Percentiles rank a stretch among this genome's conserved stretches.
Evolutionary conservation across 2,797 vertebrate species (phyloP).

Genomic region (Tenualosa thibaudeaui): DNA sequence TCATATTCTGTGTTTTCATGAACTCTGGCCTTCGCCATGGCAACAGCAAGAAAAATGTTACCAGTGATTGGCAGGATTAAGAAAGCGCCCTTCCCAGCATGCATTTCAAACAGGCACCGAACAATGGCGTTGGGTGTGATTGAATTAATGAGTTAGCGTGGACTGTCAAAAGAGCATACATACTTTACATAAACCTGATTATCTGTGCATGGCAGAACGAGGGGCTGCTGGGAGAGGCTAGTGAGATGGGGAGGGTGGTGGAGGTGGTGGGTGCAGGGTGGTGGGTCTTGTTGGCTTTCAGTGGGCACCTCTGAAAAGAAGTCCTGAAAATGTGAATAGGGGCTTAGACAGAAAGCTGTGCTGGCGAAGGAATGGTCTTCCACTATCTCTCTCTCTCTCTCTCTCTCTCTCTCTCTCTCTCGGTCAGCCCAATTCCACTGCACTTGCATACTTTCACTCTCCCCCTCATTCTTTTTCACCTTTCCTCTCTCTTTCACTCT

Average conservation of each 20-base stretch:
- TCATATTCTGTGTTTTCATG: constrained; percentile 99
- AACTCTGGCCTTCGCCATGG: constrained; percentile 99
- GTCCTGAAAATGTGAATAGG: constrained; percentile 82
- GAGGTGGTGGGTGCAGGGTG: constrained; percentile 37
- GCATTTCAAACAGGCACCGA: constrained; percentile 99
- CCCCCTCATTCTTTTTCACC: constrained; percentile 18
- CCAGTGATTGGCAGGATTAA: constrained; percentile 99
- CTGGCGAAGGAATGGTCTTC: constrained; percentile 72
- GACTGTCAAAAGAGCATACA: constrained; percentile 99
- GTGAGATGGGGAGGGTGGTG: constrained; percentile 65
- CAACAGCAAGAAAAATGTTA: constrained; percentile 99
- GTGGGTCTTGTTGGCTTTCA: constrained; percentile 76
- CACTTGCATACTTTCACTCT: constrained; percentile 56
- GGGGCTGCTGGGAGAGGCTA: constrained; percentile 69
- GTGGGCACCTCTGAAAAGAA: constrained; percentile 80
- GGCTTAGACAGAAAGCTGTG: constrained; percentile 80
- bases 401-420: constrained; percentile 70
- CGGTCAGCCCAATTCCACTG: neutral
- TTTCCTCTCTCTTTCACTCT: constrained; percentile 56
- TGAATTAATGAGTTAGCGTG: constrained; percentile 99
- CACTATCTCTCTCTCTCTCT: constrained; percentile 70
- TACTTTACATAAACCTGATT: constrained; percentile 99
- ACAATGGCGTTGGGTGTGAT: constrained; percentile 99
- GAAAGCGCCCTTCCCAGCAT: constrained; percentile 89
- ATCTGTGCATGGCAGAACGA: constrained; percentile 99